Base-by-base conservation (phyloP, 2,888 invertebrate species). In the Cantharis rustica region DNA sequence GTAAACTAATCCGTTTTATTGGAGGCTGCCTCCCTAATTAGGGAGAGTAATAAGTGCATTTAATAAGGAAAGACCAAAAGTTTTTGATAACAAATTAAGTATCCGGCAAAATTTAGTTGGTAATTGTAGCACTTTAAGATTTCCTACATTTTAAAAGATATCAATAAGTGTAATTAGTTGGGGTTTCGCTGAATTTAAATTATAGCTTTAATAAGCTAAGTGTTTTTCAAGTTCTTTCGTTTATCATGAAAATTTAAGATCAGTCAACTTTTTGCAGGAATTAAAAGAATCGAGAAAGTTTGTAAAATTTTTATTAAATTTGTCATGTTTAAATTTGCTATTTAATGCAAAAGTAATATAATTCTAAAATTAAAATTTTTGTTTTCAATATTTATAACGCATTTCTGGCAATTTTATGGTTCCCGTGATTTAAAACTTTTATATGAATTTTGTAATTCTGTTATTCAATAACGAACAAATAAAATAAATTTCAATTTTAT, bases 61-160 rank as follows among this genome's bases (percentile, higher is more conserved):
- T 83, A 82, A 82, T 81, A 82, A 82, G 79, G 75, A 71, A 71
- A 79, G 76, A 71, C 78, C 77, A 76, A 80, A 80, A 82, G 81
- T 82, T 82, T 81, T 81, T 81, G 80, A 82, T 82, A 82, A 81
- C 79, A 78, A 82, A 81, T 82, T 82, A 82, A 78, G 76, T 69
- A 68, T 69, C 76, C 78, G 76, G 77, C 80, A 78, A 79, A 47
- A 47, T 47, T 47, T 47, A 47, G 77, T 79, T 79, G 75, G 80
- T 84, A 83, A 84, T 84, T 84, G 83, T 83, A 82, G 82, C 83
- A 81, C 83, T 81, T 81, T 81, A 82, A 83, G 83, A 84, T 84
- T 86, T 84, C 83, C 83, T 81, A 84, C 85, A 86, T 86, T 86
- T 84, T 85, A 84, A 84, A 85, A 86, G 86, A 86, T 85, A 85